Evolutionary conservation across 1,140 invertebrate species (phyloP).

Genomic region (Lutraria rhynchaena): DNA sequence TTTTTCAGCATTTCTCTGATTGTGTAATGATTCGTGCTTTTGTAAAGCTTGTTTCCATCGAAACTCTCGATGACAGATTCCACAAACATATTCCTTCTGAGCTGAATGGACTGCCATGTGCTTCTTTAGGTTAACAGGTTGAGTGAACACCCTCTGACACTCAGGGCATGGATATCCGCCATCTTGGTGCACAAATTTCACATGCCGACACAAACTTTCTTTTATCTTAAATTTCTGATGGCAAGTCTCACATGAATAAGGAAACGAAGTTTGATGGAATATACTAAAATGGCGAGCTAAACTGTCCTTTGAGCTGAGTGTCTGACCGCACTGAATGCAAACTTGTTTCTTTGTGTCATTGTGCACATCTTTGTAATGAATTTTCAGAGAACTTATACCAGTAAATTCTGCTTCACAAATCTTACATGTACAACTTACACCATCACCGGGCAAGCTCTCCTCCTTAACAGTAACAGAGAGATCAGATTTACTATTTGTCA

Average conservation of each 20-base stretch:
- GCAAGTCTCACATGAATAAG: constrained; percentile 36
- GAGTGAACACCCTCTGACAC: constrained; percentile 23
- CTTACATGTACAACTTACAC: constrained; percentile 41
- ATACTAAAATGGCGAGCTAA: constrained; percentile 52
- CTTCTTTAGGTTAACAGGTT: constrained; percentile 40
- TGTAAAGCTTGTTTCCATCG: constrained; percentile 41
- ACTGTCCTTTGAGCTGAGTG: constrained; percentile 57
- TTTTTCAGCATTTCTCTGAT: background rate
- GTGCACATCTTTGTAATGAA: constrained; percentile 36
- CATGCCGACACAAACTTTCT: constrained; percentile 44
- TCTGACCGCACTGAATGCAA: constrained; percentile 46
- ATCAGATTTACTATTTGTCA: background rate
- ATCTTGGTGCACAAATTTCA: constrained; percentile 53
- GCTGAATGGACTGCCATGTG: constrained; percentile 22
- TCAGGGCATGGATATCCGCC: constrained; percentile 28
- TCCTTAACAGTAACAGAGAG: background rate
- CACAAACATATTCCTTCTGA: constrained; percentile 18
- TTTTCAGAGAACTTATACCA: constrained; percentile 1
- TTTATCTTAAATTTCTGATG: constrained; percentile 50
- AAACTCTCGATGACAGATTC: constrained; percentile 29
- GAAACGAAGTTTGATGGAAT: constrained; percentile 46
- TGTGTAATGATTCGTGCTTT: constrained; percentile 27
- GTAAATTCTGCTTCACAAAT: constrained; percentile 23
- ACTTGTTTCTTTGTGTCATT: constrained; percentile 52
- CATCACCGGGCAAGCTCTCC: background rate